Evolutionary conservation across 2,888 invertebrate species (phyloP), one percentile per base, ranked within the genome.

Genomic region (Synanthedon formicaeformis): DNA sequence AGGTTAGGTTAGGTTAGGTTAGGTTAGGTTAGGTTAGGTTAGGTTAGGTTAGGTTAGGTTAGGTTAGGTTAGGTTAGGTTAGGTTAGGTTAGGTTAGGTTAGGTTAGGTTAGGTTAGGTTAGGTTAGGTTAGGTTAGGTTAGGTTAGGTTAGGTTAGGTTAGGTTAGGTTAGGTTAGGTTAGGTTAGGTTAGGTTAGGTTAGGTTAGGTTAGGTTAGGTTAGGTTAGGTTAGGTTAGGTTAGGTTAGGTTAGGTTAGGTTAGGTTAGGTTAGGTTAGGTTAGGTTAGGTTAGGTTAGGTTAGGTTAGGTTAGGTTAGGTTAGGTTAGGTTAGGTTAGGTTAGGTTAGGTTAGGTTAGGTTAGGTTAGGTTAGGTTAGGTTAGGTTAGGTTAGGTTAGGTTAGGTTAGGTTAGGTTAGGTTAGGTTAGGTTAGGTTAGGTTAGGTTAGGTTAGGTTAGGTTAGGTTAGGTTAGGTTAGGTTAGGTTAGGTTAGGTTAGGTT

Each of bases 121-220:
- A 6, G 40, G 18, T 52, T 52, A 52, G 48, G 14, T 14, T 34
- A 41, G 52, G 49, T 4, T n/a, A 16, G n/a, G 18, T 14, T 4
- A 34, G 40, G 40, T 6, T 18, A 48, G 40, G 34, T n/a, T 13
- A 51, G 51, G 51, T 51, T 51, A 51, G n/a, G 51, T 51, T 51
- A 51, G 51, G 51, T 51, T 51, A 51, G 51, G 51, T 51, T 51
- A 51, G 51, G 51, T 51, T 51, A 51, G 51, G 51, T 51, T 51
- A 51, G 51, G 51, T 51, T 51, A 51, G 51, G 51, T 48, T 48
- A 48, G 48, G 48, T 48, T n/a, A 13, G 48, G 48, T 51, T 51
- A 51, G 51, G 51, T 51, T 51, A 51, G 51, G 51, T 51, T 51
- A 51, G 51, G 51, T 51, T 52, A 48, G 48, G 52, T 45, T 52